Evolutionary conservation across 2,797 vertebrate species (phyloP).

Genomic region (Myoxocephalus aenaeus): DNA sequence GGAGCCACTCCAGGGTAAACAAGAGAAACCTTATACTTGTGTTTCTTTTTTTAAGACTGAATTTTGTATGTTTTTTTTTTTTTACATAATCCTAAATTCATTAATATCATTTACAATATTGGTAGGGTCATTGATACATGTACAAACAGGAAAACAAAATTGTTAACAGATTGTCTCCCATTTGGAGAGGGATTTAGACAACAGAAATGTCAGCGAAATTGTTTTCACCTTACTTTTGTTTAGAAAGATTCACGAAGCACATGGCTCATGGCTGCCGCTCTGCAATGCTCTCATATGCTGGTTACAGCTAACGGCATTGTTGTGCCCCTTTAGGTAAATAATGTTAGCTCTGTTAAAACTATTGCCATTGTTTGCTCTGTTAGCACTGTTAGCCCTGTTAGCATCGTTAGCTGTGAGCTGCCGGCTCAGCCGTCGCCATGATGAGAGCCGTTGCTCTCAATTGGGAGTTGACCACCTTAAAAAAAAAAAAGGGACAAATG

Average conservation of each 20-base stretch:
- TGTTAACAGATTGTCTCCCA: not conserved
- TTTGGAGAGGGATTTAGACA: conserved; percentile 4
- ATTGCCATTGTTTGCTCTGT: not conserved
- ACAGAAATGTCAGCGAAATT: not conserved
- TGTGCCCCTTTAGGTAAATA: too few relatives aligned
- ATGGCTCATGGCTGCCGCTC: too few relatives aligned
- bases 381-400: not conserved
- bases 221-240: not conserved
- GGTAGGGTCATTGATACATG: not conserved
- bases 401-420: too few relatives aligned
- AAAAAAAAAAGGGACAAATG: not conserved
- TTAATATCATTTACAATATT: not conserved
- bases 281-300: too few relatives aligned
- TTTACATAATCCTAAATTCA: not conserved
- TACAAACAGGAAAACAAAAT: not conserved
- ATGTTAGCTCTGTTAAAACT: not conserved
- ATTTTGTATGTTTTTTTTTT: not conserved
- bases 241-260: not conserved
- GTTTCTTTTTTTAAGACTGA: not conserved
- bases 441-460: not conserved
- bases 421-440: too few relatives aligned
- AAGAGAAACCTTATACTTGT: not conserved
- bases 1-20: not conserved
- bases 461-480: not conserved
- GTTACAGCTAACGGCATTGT: too few relatives aligned